phyloP scores from a whole-genome alignment of 2,797 vertebrate genomes.

The Microctenopoma steveboyesi region DNA sequence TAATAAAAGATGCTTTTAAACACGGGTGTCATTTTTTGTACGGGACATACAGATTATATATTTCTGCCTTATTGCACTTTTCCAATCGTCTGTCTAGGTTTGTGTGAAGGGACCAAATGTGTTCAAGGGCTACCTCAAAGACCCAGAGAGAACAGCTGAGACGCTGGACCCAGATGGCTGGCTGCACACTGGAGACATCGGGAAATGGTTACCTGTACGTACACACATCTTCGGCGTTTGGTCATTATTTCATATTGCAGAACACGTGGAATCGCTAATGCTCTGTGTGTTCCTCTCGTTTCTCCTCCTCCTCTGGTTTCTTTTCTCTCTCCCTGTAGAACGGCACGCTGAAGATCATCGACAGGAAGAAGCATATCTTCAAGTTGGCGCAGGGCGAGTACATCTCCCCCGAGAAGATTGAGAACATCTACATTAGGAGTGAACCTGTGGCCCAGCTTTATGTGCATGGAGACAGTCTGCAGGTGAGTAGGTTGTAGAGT shows the following conservation, averaged over 20 bases:
- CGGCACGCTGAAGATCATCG: constrained; percentile 96
- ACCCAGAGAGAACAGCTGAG: constrained; percentile 90
- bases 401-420: constrained; percentile 97
- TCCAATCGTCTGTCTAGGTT: constrained; percentile 81
- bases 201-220: constrained; percentile 93
- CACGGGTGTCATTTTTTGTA: neutral
- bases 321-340: constrained; percentile 78
- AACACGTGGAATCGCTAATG: neutral
- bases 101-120: constrained; percentile 98
- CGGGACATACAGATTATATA: neutral
- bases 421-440: constrained; percentile 97
- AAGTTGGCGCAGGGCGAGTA: constrained; percentile 99
- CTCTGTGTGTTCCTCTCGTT: neutral
- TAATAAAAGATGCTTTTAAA: too few species aligned
- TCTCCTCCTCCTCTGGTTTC: neutral
- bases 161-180: constrained; percentile 92
- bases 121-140: constrained; percentile 98
- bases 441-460: constrained; percentile 94
- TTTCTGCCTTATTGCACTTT: neutral
- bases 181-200: constrained; percentile 98
- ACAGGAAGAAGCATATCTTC: constrained; percentile 99
- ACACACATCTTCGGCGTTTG: neutral
- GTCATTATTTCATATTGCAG: rapidly evolving
- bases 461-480: constrained; percentile 95
- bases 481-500: constrained; percentile 62